A percentile compares a stretch with the other conserved stretches of the same genome.
Evolutionary conservation across 2,888 invertebrate genomes (phyloP).

Genomic region (Lepidochitona cinerea): DNA sequence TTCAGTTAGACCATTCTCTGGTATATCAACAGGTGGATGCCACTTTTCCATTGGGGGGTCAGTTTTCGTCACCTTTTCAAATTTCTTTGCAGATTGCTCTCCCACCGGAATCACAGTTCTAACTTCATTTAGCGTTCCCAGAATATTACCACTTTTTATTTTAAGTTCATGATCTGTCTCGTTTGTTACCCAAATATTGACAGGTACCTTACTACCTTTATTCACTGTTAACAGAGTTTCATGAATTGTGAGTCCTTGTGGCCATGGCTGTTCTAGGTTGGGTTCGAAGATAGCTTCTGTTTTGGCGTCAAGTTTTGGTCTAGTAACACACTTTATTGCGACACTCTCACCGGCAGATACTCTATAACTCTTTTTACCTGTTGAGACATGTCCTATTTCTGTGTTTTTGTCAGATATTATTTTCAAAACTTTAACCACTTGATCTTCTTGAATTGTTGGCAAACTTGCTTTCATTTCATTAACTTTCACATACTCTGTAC

Average conservation of each 20-base stretch:
- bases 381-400: not conserved
- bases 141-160: not conserved
- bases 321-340: not conserved
- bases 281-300: not conserved
- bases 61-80: not conserved
- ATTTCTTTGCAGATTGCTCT: too few species aligned
- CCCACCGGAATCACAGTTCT: not conserved
- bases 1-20: too few species aligned
- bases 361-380: not conserved
- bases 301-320: not conserved
- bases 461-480: not conserved
- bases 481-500: not conserved
- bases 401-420: not conserved
- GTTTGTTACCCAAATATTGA: not conserved
- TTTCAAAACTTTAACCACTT: not conserved
- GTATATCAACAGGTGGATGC: constrained; percentile 25
- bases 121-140: not conserved
- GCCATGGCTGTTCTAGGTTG: not conserved
- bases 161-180: not conserved
- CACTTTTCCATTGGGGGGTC: constrained; percentile 9
- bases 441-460: not conserved
- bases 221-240: not conserved
- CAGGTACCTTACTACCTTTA: not conserved
- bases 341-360: not conserved
- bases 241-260: not conserved